Evolutionary conservation across 2,797 vertebrate species (phyloP), one percentile per base, ranked within the genome.

Genomic region (Microcaecilia unicolor): DNA sequence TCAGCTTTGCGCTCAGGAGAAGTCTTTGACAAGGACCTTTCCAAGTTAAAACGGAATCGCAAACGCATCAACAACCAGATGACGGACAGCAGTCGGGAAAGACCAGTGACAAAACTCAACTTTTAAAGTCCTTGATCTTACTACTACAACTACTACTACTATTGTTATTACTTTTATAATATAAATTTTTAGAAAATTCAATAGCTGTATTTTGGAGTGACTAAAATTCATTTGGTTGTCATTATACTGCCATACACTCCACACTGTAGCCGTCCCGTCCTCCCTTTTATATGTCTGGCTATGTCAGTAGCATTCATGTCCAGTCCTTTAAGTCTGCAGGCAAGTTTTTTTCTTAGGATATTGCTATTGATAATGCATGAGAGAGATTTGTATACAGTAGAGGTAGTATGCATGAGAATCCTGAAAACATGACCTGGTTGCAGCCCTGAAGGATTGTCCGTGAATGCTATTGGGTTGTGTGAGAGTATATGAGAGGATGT

Each of bases 11-110:
- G 96, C 33, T 99, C 96, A 0, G 96, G 95, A 1, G 96, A 99
- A 65, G 95, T 99, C 47, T 99, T 99, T 2, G 96, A 99, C 78
- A 99, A 98, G 71, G 96, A 99, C 81, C 79, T 99, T 61, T 93
- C 89, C 54, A 99, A 99, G 73, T 87, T 99, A 77, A 99, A 99
- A 48, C 88, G 96, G 49, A 97, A 96, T 61, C 93, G 96, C 60
- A 98, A 97, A 39, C 90, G 95, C 61, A 86, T 93, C 37, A 81
- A 87, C 79, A 94, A 58, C 80, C 90, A 92, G 74, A 70, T 73
- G 54, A 82, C 90, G 0, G 95, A 97, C 51, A 61, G 83, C 1
- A 60, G 87, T 70, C 84, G 96, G 8, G 96, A 99, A 74, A 82
- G 96, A 27, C 92, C 92, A 0, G 38, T 94, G 72, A 97, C 92